Evolutionary conservation across 2,113 vertebrate species (phyloP), one percentile per base, ranked within the genome.

Genomic region (Mirza zaza): DNA sequence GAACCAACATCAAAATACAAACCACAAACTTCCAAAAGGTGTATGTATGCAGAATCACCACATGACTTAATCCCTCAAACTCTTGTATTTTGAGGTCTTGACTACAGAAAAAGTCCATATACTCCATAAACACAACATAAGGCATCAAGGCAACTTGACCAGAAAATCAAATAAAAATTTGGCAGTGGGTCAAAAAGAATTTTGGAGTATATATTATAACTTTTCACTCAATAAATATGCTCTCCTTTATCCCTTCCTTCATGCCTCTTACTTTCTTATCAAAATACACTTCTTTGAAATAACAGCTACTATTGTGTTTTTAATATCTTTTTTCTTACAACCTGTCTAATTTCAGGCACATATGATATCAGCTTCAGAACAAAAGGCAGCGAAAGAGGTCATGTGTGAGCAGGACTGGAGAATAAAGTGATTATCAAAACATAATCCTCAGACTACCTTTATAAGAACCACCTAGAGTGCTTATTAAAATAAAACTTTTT

Each of bases 21-120:
- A 97, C 89, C 97, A 97, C 98, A 98, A 96, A 96, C 97, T 98
- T 98, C 98, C 98, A 98, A 98, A 98, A 98, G 83, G 91, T 97
- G 91, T 97, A 92, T 96, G 98, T 97, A 94, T 55, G 52, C 80
- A 97, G 94, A 97, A 97, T 91, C 82, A 96, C 15, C 48, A 4
- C 63, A 48, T 90, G 68, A 98, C 67, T 93, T 95, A 83, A 55
- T 84, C 32, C 29, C 32, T 48, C 79, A 11, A 97, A 96, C 14
- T 45, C 86, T 96, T 88, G 52, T 6, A 90, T 96, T 90, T 97
- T 96, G 86, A 92, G 68, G 39, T 90, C 61, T 88, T 96, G 67
- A 91, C 81, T 90, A 83, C 18, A 63, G 11, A 83, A 85, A 91
- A 97, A 68, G 94, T 90, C 84, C 75, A 91, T 67, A 85, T n/a